Conservation (phyloP, 1,140 invertebrate genomes). For the Maconellicoccus hirsutus region DNA sequence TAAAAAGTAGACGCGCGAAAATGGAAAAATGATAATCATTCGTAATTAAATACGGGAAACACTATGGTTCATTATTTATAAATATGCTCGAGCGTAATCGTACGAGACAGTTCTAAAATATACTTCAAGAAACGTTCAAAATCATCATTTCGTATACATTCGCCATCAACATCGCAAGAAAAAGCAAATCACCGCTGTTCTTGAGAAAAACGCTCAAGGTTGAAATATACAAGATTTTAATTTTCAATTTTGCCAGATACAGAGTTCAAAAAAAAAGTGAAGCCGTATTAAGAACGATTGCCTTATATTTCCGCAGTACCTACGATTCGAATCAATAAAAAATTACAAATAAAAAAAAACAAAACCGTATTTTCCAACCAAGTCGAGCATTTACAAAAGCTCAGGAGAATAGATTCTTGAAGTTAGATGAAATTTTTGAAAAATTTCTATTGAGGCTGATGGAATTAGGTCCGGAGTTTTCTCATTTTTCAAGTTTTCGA, state of each 20-base stretch:
- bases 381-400: slow-evolving; percentile 2
- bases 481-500: no score
- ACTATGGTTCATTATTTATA: not conserved
- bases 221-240: not conserved
- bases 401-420: no score
- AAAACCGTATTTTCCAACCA: not conserved
- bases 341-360: not conserved
- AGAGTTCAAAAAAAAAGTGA: not conserved
- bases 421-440: no score
- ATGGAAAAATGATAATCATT: not conserved
- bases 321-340: not conserved
- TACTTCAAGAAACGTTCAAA: no score
- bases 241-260: not conserved
- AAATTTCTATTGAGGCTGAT: no score
- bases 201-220: no score
- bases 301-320: not conserved
- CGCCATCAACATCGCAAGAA: no score
- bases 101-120: no score
- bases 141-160: no score
- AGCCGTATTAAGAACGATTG: not conserved
- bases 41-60: not conserved
- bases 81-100: not conserved
- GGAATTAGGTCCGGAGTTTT: no score
- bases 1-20: not conserved
- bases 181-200: no score